Percentiles rank a stretch among this genome's conserved stretches.
These are phyloP conservation scores for Chaenodraco wilsoni DNA, from an alignment of 2,797 vertebrate species.

Conservation along the genomic window DNA sequence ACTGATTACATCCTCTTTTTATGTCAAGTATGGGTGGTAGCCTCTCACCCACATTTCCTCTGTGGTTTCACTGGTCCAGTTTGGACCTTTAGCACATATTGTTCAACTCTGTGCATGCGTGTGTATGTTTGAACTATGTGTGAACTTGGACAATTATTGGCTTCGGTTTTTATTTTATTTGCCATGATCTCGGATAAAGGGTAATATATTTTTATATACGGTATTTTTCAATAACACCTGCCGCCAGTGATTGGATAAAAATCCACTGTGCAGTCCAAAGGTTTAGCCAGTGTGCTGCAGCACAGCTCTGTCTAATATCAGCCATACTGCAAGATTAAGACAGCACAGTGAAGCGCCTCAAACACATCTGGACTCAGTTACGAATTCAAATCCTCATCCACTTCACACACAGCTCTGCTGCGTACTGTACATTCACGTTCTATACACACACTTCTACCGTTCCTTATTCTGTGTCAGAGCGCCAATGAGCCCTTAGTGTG, in stretches of 20 bases:
- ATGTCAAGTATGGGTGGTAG: background rate
- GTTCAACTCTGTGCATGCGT: background rate
- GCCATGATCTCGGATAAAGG: slow-evolving; percentile 17
- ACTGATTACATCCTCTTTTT: slow-evolving; percentile 12
- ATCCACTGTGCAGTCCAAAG: slow-evolving; percentile 40
- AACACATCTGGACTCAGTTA: slow-evolving; percentile 80
- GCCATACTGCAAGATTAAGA: slow-evolving; percentile 27
- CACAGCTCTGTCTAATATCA: slow-evolving; percentile 46
- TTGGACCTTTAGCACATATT: background rate
- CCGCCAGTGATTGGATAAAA: slow-evolving; percentile 28
- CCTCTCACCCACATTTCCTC: slow-evolving; percentile 27
- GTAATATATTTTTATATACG: slow-evolving; percentile 6
- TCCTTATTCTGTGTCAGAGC: background rate
- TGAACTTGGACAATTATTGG: background rate
- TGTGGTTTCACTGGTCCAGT: slow-evolving; percentile 9
- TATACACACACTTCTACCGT: background rate
- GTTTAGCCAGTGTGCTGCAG: slow-evolving; percentile 48
- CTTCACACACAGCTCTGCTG: slow-evolving; percentile 29
- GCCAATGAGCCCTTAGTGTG: background rate
- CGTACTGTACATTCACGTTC: background rate
- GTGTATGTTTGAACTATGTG: background rate
- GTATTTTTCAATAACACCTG: slow-evolving; percentile 18
- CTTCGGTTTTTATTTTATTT: background rate
- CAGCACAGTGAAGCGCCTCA: slow-evolving; percentile 42
- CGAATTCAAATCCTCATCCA: slow-evolving; percentile 57